A percentile compares a stretch with the other conserved stretches of the same genome.
Conservation (phyloP, 1,140 invertebrate genomes). For the Chironomus tepperi region DNA sequence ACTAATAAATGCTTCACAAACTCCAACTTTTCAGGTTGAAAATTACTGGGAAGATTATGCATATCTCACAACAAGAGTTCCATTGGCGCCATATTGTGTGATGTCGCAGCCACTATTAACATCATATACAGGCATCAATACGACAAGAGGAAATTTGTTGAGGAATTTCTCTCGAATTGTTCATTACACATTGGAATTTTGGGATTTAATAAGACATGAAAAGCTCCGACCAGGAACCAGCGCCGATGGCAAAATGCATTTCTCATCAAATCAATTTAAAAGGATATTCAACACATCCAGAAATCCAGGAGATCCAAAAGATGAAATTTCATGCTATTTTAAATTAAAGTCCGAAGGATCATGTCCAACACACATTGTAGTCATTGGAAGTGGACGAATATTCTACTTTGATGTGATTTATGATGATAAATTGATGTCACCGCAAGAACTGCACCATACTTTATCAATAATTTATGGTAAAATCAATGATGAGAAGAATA, state of each 20-base stretch:
- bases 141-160: not conserved
- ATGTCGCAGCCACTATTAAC: slow-evolving; percentile 36
- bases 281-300: slow-evolving; percentile 57
- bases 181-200: slow-evolving; percentile 36
- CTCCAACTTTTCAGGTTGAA: slow-evolving; percentile 30
- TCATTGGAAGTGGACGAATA: slow-evolving; percentile 49
- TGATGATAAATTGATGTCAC: slow-evolving; percentile 35
- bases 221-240: slow-evolving; percentile 55
- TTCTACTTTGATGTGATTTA: slow-evolving; percentile 37
- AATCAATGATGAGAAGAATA: slow-evolving; percentile 36
- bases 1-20: too few species aligned
- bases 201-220: slow-evolving; percentile 38
- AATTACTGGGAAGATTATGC: slow-evolving; percentile 73
- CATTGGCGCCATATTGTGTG: slow-evolving; percentile 47
- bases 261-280: slow-evolving; percentile 49
- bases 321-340: slow-evolving; percentile 41
- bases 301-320: slow-evolving; percentile 54
- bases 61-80: slow-evolving; percentile 52
- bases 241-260: slow-evolving; percentile 38
- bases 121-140: slow-evolving; percentile 28
- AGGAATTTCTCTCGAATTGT: slow-evolving; percentile 31
- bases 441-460: slow-evolving; percentile 41
- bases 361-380: slow-evolving; percentile 38
- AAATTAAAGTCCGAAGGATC: slow-evolving; percentile 33
- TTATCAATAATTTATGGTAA: slow-evolving; percentile 48